A percentile compares a stretch with the other conserved stretches of the same genome.
phyloP scores from a whole-genome alignment of 2,113 vertebrate genomes.

The Maccullochella peelii region DNA sequence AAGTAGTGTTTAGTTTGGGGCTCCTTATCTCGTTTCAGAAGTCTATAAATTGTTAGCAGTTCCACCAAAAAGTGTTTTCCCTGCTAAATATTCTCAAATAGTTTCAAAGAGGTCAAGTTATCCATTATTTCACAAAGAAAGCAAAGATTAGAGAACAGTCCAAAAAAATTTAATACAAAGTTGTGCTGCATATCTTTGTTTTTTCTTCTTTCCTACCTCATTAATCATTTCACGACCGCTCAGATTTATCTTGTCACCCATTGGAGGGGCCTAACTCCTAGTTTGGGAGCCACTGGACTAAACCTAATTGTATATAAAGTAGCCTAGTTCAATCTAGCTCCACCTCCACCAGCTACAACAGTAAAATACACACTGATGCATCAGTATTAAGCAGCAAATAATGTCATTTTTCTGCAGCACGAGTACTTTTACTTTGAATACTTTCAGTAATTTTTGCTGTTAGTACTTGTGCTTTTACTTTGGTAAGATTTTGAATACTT shows the following conservation, averaged over 20 bases:
- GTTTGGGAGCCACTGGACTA: constrained; percentile 4
- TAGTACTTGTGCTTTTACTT: neutral
- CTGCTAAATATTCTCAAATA: neutral
- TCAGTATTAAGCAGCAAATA: neutral
- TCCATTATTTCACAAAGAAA: neutral
- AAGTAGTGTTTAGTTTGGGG: neutral
- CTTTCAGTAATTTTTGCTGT: neutral
- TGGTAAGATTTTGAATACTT: neutral
- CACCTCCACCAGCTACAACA: neutral
- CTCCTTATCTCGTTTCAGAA: neutral
- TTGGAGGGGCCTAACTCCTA: neutral
- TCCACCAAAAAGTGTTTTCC: neutral
- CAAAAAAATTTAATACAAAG: neutral
- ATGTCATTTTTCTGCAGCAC: neutral
- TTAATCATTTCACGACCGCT: neutral
- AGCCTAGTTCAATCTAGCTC: neutral
- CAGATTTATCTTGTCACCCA: neutral
- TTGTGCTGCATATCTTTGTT: neutral
- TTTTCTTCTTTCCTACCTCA: neutral
- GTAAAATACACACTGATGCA: neutral
- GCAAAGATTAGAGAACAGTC: neutral
- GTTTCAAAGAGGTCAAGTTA: neutral
- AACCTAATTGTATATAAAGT: neutral
- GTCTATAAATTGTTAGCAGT: neutral
- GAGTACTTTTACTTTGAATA: neutral